phyloP scores from a whole-genome alignment of 2,113 vertebrate genomes.

The Synodontis membranacea region DNA sequence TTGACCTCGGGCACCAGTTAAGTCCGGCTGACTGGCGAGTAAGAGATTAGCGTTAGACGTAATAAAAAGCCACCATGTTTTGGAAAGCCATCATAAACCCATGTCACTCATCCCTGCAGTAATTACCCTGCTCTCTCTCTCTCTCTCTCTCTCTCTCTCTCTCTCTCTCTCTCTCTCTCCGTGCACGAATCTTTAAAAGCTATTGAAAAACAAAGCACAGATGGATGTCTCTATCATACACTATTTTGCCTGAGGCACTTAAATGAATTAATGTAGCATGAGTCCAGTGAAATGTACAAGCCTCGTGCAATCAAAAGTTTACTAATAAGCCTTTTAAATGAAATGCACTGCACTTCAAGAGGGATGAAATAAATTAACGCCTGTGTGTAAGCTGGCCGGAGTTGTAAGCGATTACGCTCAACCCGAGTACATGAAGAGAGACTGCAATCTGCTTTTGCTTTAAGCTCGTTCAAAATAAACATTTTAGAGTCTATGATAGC shows the following conservation, averaged over 20 bases:
- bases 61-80: background rate
- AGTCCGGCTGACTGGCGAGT: background rate
- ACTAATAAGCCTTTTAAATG: conserved; percentile 47
- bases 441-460: conserved; percentile 14
- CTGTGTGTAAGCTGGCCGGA: background rate
- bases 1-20: background rate
- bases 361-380: conserved; percentile 28
- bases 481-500: conserved; percentile 2
- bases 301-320: conserved; percentile 42
- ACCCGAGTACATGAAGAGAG: background rate
- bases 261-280: conserved; percentile 51
- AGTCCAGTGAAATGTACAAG: conserved; percentile 27
- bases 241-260: conserved; percentile 43
- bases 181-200: conserved; percentile 24
- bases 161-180: background rate
- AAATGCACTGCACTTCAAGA: conserved; percentile 11
- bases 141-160: conserved; percentile 9
- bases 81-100: background rate
- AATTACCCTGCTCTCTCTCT: conserved; percentile 14
- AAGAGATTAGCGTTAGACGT: too few species aligned
- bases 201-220: conserved; percentile 42
- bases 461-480: background rate
- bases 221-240: conserved; percentile 45
- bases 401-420: background rate
- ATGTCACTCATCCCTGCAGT: conserved; percentile 19